Evolutionary conservation across 2,888 invertebrate genomes (phyloP).

Genomic region (Meliscaeva auricollis): DNA sequence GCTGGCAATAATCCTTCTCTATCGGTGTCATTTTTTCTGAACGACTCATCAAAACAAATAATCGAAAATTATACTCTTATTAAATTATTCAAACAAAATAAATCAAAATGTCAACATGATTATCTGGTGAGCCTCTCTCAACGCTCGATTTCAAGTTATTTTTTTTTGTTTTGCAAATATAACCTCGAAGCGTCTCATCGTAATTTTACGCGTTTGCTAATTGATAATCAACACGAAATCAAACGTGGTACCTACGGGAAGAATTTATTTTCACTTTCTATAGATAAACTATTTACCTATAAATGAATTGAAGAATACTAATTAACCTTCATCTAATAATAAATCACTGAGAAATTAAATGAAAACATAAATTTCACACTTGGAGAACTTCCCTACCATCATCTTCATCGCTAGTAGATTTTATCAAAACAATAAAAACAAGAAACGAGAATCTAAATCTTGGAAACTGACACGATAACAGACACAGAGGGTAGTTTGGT

Average conservation of each 20-base stretch:
- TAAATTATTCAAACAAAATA: constrained; percentile 39
- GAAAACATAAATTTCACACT: constrained; percentile 25
- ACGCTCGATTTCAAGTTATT: constrained; percentile 9
- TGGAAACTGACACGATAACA: constrained; percentile 8
- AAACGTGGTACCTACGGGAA: constrained; percentile 16
- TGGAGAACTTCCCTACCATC: not conserved
- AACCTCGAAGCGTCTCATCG: constrained; percentile 18
- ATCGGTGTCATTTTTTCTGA: constrained; percentile 33
- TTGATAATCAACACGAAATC: constrained; percentile 62
- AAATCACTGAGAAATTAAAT: constrained; percentile 24
- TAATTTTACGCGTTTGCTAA: constrained; percentile 42
- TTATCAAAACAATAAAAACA: not conserved
- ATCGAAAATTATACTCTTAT: not conserved
- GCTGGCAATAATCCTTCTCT: not conserved
- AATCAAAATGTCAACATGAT: constrained; percentile 44
- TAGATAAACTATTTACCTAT: not conserved
- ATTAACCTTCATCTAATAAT: constrained; percentile 14
- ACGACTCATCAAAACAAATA: constrained; percentile 14
- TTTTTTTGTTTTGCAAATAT: not conserved
- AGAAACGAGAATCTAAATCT: constrained; percentile 18
- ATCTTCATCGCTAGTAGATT: not conserved
- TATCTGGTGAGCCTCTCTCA: not conserved
- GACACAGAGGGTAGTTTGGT: not conserved
- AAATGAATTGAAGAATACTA: not conserved
- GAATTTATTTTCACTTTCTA: not conserved